A percentile compares a stretch with the other conserved stretches of the same genome.
Conservation (phyloP, 2,888 invertebrate species). For the Aphodius sticticus region DNA sequence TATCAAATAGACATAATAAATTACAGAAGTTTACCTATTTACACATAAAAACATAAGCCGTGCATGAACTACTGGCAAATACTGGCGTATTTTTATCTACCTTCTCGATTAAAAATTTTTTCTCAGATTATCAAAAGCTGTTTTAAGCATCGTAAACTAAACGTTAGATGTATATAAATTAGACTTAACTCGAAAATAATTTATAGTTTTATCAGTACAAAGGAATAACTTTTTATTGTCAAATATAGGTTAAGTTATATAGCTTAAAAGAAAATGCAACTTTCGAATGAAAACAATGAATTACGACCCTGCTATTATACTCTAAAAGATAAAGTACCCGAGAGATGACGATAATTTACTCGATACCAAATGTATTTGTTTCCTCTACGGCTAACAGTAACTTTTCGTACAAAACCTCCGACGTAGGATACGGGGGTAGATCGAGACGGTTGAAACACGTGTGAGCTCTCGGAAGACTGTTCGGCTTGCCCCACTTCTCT, state of each 20-base stretch:
- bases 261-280: neutral
- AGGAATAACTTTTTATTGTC: conserved; percentile 6
- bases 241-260: neutral
- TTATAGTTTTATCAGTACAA: conserved; percentile 8
- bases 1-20: conserved; percentile 15
- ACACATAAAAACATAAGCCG: neutral
- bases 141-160: neutral
- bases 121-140: too few relatives aligned
- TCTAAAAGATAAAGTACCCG: too few relatives aligned
- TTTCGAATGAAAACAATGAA: neutral
- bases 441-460: conserved; percentile 98
- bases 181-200: conserved; percentile 8
- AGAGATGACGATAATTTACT: conserved; percentile 65
- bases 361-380: conserved; percentile 95
- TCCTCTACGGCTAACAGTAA: conserved; percentile 93
- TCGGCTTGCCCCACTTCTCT: conserved; percentile 96
- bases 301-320: neutral
- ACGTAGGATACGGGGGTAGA: conserved; percentile 94
- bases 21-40: neutral
- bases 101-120: too few relatives aligned
- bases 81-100: conserved; percentile 8
- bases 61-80: conserved; percentile 7
- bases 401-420: conserved; percentile 90
- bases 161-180: neutral
- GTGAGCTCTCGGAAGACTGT: conserved; percentile 93